Conservation (phyloP, 2,888 invertebrate species). For the Mimachlamys varia region DNA sequence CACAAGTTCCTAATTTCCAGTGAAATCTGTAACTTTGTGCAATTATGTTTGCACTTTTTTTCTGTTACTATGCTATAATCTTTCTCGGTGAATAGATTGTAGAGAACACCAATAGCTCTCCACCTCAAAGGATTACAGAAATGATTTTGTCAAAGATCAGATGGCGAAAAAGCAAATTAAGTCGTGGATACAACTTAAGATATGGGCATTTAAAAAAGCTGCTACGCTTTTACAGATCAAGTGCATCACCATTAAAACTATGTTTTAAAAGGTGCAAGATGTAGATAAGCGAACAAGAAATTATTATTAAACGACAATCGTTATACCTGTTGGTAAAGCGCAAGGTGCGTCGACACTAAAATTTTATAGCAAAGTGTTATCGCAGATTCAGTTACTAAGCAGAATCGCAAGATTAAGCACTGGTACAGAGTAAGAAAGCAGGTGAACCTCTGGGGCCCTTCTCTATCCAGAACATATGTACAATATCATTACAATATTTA, state of each 20-base stretch:
- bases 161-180: background rate
- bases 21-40: background rate
- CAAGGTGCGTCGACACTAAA: background rate
- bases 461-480: background rate
- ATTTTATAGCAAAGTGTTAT: background rate
- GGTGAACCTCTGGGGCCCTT: background rate
- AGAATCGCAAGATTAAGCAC: background rate
- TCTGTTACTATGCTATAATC: background rate
- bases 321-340: background rate
- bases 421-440: background rate
- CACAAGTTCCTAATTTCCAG: constrained; percentile 6
- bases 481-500: background rate
- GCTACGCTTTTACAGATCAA: constrained; percentile 29
- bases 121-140: constrained; percentile 36
- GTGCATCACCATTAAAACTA: constrained; percentile 27
- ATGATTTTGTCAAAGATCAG: background rate
- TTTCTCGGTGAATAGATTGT: background rate
- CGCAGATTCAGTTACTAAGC: background rate
- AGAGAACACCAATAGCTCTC: background rate
- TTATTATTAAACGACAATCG: constrained; percentile 13
- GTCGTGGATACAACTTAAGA: background rate
- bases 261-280: constrained; percentile 36
- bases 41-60: background rate
- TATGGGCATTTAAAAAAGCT: constrained; percentile 17
- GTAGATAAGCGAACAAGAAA: background rate